phyloP scores from a whole-genome alignment of 2,888 invertebrate species.

The Heteromurus nitidus region DNA sequence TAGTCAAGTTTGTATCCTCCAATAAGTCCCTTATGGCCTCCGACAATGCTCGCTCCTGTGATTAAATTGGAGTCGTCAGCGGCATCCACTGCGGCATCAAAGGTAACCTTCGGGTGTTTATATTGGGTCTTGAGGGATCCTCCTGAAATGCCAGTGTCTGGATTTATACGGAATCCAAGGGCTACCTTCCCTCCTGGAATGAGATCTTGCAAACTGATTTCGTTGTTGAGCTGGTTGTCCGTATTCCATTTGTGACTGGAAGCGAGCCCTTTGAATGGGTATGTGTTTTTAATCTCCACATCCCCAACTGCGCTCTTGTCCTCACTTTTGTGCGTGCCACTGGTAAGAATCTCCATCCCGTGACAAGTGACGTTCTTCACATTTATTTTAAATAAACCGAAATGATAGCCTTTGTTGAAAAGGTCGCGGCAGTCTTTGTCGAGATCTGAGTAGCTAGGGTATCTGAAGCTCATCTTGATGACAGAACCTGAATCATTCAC shows the following conservation, averaged over 20 bases:
- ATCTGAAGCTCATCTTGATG: slow-evolving; percentile 1
- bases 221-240: slow-evolving; percentile 41
- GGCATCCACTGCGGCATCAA: slow-evolving; percentile 24
- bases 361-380: slow-evolving; percentile 36
- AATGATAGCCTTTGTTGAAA: slow-evolving; percentile 48
- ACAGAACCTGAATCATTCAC: neutral
- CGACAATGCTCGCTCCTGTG: slow-evolving; percentile 27
- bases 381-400: slow-evolving; percentile 31
- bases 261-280: slow-evolving; percentile 15
- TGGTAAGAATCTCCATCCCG: slow-evolving; percentile 36
- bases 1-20: slow-evolving; percentile 37
- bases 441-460: slow-evolving; percentile 48
- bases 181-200: slow-evolving; percentile 42
- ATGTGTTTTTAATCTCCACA: neutral
- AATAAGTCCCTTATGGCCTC: slow-evolving; percentile 37
- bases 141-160: neutral
- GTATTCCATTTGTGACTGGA: slow-evolving; percentile 52
- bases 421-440: slow-evolving; percentile 45
- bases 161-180: neutral
- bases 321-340: slow-evolving; percentile 25
- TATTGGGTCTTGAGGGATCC: slow-evolving; percentile 32
- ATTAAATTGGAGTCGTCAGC: slow-evolving; percentile 24
- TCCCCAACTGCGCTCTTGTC: slow-evolving; percentile 33
- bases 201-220: slow-evolving; percentile 38
- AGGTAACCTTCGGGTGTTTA: slow-evolving; percentile 34